Conservation (phyloP, 1,140 invertebrate species). For the Bathynomus jamesi region DNA sequence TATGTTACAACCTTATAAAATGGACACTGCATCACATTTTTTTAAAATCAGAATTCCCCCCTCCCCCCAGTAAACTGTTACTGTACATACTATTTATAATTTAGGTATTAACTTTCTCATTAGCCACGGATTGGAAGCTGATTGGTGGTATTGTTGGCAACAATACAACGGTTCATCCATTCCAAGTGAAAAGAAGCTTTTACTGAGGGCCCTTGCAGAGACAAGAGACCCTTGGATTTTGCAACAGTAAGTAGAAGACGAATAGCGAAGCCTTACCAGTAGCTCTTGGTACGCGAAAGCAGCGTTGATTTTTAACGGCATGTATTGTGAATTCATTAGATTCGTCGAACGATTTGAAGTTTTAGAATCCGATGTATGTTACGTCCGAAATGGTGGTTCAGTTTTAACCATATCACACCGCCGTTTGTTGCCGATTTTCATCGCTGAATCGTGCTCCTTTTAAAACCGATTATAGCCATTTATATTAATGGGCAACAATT, state of each 20-base stretch:
- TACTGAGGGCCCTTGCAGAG: conserved; percentile 60
- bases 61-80: no score
- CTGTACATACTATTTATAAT: no score
- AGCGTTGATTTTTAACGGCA: not conserved
- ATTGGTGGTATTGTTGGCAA: conserved; percentile 66
- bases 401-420: not conserved
- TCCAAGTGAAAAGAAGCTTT: conserved; percentile 57
- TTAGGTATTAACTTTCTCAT: not conserved
- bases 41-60: no score
- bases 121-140: conserved; percentile 55
- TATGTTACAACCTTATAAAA: no score
- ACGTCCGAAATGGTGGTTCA: not conserved
- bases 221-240: conserved; percentile 64
- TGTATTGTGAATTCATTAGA: not conserved
- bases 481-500: no score
- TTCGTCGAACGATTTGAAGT: not conserved
- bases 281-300: not conserved
- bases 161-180: conserved; percentile 56
- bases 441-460: no score
- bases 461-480: no score
- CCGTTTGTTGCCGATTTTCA: not conserved
- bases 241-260: conserved; percentile 48
- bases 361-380: not conserved
- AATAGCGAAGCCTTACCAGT: no score
- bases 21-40: no score